These are phyloP conservation scores for Liolophura sinensis DNA, from an alignment of 1,140 invertebrate species.

Conservation along the genomic window DNA sequence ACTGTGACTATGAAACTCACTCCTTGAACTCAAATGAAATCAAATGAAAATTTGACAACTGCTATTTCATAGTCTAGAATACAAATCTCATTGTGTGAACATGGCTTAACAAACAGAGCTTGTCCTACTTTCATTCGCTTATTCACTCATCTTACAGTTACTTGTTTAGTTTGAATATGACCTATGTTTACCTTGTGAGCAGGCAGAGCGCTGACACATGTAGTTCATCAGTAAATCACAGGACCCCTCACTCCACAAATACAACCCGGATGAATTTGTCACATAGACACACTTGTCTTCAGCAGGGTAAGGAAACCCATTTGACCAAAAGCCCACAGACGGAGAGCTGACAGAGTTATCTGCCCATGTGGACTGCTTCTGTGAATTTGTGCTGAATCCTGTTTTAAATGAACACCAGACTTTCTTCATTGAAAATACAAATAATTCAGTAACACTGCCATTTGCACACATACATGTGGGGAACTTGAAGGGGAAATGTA, in stretches of 20 bases:
- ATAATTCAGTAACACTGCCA: no score
- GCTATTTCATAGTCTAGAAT: neutral
- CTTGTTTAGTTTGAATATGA: neutral
- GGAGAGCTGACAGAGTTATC: neutral
- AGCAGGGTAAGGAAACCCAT: slow-evolving; percentile 12
- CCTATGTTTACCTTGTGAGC: slow-evolving; percentile 74
- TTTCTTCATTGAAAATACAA: no score
- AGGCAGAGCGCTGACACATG: slow-evolving; percentile 89
- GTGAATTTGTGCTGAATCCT: no score
- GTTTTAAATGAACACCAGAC: no score
- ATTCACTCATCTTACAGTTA: neutral
- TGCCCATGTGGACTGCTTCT: slow-evolving; percentile 3
- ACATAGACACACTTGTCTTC: slow-evolving; percentile 17
- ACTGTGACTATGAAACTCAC: no score
- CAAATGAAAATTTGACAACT: neutral
- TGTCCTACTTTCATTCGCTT: neutral
- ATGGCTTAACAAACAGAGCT: neutral
- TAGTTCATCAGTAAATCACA: slow-evolving; percentile 62
- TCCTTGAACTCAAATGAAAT: no score
- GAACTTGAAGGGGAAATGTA: no score
- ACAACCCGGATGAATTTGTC: neutral
- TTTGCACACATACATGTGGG: no score
- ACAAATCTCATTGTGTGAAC: neutral
- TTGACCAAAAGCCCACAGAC: slow-evolving; percentile 15
- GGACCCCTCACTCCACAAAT: slow-evolving; percentile 13